Evolutionary conservation across 2,797 vertebrate species (phyloP).

Genomic region (Aphelocoma californica): DNA sequence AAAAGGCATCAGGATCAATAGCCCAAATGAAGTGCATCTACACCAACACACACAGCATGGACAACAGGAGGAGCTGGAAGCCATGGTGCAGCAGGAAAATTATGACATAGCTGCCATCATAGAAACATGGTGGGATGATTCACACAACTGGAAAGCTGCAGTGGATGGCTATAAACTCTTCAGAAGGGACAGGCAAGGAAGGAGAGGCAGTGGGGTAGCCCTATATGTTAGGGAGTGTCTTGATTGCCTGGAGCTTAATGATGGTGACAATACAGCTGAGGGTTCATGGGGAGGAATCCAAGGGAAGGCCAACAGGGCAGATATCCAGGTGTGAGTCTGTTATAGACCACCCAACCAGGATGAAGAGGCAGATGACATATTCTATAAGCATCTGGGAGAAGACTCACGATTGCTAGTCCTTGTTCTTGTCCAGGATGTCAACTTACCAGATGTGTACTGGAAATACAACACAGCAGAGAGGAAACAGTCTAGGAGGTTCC

Average conservation of each 20-base stretch:
- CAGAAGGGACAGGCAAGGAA: neutral
- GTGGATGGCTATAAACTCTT: neutral
- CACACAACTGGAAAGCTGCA: neutral
- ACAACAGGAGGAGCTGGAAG: neutral
- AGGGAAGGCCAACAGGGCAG: neutral
- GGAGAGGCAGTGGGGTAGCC: neutral
- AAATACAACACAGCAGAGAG: neutral
- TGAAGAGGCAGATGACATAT: neutral
- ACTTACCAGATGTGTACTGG: neutral
- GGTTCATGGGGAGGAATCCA: neutral
- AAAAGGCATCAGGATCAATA: neutral
- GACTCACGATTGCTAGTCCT: neutral
- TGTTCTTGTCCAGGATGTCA: neutral
- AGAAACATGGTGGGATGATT: neutral
- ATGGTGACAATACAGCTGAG: neutral
- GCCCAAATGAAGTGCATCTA: neutral
- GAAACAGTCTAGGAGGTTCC: neutral
- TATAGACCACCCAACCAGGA: neutral
- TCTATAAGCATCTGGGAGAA: neutral
- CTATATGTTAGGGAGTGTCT: neutral
- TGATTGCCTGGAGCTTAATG: neutral
- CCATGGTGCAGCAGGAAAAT: neutral
- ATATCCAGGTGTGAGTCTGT: neutral
- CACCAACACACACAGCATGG: neutral
- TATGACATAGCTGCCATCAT: neutral